Conservation (phyloP, 2,113 vertebrate genomes). For the Melanerpes formicivorus region DNA sequence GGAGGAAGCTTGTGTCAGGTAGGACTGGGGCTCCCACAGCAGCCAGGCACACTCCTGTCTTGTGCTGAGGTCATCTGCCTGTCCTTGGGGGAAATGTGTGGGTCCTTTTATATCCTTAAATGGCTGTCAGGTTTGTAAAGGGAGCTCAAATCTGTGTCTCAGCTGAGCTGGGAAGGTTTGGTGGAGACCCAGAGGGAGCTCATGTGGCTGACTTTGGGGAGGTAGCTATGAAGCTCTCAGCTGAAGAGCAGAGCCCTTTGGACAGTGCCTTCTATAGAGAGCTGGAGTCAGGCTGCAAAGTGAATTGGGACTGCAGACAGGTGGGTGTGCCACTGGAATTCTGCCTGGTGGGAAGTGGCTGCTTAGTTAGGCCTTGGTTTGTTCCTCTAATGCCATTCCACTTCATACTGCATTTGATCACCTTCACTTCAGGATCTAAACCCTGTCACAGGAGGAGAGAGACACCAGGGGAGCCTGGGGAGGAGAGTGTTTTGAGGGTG, state of each 20-base stretch:
- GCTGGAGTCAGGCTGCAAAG: not conserved
- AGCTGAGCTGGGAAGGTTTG: not conserved
- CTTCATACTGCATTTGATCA: not conserved
- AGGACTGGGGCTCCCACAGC: not conserved
- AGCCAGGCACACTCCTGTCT: not conserved
- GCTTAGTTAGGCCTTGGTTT: not conserved
- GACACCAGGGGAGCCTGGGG: not conserved
- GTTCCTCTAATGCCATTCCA: not conserved
- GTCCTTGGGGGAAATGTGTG: not conserved
- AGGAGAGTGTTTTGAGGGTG: not conserved
- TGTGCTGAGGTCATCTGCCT: not conserved
- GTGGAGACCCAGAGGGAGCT: not conserved
- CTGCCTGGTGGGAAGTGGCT: not conserved
- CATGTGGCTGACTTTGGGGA: not conserved
- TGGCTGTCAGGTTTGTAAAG: not conserved
- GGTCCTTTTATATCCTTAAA: not conserved
- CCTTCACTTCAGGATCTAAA: not conserved
- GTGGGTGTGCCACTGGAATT: not conserved
- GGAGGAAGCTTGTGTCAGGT: not conserved
- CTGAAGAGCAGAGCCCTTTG: not conserved
- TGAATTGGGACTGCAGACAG: not conserved
- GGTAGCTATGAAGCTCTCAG: not conserved
- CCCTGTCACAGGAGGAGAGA: not conserved
- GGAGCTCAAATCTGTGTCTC: not conserved
- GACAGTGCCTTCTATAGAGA: not conserved